Evolutionary conservation across 2,888 invertebrate genomes (phyloP).

Genomic region (Heliconius ethilla): DNA sequence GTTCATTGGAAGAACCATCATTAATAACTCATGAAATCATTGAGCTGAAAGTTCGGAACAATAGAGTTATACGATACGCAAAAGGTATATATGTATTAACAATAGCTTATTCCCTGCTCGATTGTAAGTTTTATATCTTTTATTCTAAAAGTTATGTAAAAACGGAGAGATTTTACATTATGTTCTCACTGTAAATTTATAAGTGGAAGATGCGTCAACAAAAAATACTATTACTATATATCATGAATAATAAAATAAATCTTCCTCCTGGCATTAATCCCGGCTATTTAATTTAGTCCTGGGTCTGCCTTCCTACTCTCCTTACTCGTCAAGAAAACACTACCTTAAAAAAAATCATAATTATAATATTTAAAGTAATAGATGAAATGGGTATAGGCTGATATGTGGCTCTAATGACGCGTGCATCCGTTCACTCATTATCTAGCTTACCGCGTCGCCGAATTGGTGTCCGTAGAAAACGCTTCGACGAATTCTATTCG

Average conservation of each 20-base stretch:
- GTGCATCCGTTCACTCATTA: slow-evolving; percentile 51
- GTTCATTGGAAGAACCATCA: slow-evolving; percentile 21
- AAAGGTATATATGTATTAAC: slow-evolving; percentile 6
- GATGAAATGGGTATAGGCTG: slow-evolving; percentile 18
- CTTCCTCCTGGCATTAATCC: no score
- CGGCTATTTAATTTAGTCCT: no score
- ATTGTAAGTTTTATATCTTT: neutral
- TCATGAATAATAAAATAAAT: no score
- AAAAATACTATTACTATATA: no score
- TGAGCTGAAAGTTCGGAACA: slow-evolving; percentile 35
- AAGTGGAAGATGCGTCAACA: no score
- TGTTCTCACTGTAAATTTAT: no score
- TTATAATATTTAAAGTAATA: neutral
- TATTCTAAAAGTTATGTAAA: neutral
- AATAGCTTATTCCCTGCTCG: slow-evolving; percentile 19
- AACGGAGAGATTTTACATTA: no score
- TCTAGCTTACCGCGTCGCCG: slow-evolving; percentile 53
- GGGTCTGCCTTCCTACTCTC: no score
- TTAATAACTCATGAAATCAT: slow-evolving; percentile 32
- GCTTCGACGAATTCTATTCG: slow-evolving; percentile 42
- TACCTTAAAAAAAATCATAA: neutral
- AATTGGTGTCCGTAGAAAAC: slow-evolving; percentile 46
- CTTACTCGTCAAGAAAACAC: no score
- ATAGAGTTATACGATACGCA: slow-evolving; percentile 21
- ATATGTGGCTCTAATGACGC: slow-evolving; percentile 50